These are phyloP conservation scores for Epirrita christyi DNA, from an alignment of 2,888 invertebrate genomes.

Conservation along the genomic window DNA sequence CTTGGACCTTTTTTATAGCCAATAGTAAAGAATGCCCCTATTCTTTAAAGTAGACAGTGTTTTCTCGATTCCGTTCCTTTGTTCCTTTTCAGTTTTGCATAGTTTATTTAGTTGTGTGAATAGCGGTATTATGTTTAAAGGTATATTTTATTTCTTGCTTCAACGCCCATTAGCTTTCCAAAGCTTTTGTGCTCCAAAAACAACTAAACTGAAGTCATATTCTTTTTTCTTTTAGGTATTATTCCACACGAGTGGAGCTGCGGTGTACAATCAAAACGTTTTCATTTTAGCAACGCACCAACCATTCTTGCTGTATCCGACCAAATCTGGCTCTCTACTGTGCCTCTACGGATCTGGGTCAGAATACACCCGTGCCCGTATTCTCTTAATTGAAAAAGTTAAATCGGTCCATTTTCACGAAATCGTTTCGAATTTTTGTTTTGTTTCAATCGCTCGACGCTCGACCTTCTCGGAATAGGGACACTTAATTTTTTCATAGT, in stretches of 20 bases:
- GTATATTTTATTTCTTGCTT: background rate
- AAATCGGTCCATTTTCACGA: slow-evolving; percentile 71
- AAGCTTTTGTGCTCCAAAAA: slow-evolving; percentile 12
- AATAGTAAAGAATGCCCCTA: slow-evolving; percentile 46
- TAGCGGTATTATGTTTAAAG: background rate
- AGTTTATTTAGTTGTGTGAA: slow-evolving; percentile 11
- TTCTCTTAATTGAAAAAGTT: slow-evolving; percentile 78
- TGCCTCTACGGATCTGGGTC: slow-evolving; percentile 51
- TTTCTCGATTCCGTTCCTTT: slow-evolving; percentile 18
- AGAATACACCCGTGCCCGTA: slow-evolving; percentile 58
- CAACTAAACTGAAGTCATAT: background rate
- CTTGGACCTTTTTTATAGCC: slow-evolving; percentile 67
- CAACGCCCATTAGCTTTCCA: slow-evolving; percentile 16
- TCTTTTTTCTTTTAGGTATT: slow-evolving; percentile 31
- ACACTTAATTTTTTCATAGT: slow-evolving; percentile 33
- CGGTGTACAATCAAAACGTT: slow-evolving; percentile 61
- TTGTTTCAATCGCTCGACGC: slow-evolving; percentile 34
- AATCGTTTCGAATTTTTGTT: slow-evolving; percentile 60
- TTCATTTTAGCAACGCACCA: slow-evolving; percentile 63
- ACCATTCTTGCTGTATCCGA: slow-evolving; percentile 41
- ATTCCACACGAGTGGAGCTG: slow-evolving; percentile 50
- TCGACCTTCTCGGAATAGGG: slow-evolving; percentile 39
- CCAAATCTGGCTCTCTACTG: slow-evolving; percentile 36
- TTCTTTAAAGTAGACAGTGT: slow-evolving; percentile 14
- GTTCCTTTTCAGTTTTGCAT: slow-evolving; percentile 16